Base-by-base conservation (phyloP, 2,888 invertebrate genomes). In the Hyposoter dolosus region DNA sequence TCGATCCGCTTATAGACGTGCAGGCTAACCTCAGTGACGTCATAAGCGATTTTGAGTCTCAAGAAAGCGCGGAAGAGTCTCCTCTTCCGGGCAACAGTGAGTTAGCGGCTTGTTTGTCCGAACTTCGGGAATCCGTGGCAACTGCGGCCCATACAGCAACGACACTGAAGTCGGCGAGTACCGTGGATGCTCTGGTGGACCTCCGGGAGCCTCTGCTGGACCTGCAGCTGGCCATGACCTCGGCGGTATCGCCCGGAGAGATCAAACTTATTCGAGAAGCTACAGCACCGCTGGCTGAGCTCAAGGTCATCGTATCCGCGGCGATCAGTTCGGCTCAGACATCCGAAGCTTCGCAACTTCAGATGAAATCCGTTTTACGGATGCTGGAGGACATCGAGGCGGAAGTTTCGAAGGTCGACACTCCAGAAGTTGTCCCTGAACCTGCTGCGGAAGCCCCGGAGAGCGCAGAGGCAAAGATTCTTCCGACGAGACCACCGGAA, bases 291-390 rank as follows among this genome's bases (percentile, higher is more conserved):
- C 94, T 97, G 53, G 96, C 96, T 89, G 95, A 95, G 45, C 93
- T 97, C 32, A 96, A 96, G 90, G 95, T 96, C 89, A 96, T 96
- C 35, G 92, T 97, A 6, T 95, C 96, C 23, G 95, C 96, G 1
- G 95, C 97, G 53, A 96, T 97, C 92, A 96, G 96, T 91, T 96
- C 97, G 90, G 95, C 96, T 53, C 81, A 88, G 40, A 86, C 84
- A 23, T 87, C 88, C 1, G 90, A 90, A 50, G 74, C 88, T 6
- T 84, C 84, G 0, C 85, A 89, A 9, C 47, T 86, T 17, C 87
- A 86, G 12, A 88, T 93, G n/a, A 87, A 87, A 47, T 87, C 89
- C 6, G 88, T 93, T 43, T 75, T 88, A 28, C 83, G 88, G 40
- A 89, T 90, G 66, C 56, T 93, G n/a, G 90, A 92, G n/a, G 92